Base-by-base conservation (phyloP, 2,113 vertebrate genomes). In the Diadophis punctatus region DNA sequence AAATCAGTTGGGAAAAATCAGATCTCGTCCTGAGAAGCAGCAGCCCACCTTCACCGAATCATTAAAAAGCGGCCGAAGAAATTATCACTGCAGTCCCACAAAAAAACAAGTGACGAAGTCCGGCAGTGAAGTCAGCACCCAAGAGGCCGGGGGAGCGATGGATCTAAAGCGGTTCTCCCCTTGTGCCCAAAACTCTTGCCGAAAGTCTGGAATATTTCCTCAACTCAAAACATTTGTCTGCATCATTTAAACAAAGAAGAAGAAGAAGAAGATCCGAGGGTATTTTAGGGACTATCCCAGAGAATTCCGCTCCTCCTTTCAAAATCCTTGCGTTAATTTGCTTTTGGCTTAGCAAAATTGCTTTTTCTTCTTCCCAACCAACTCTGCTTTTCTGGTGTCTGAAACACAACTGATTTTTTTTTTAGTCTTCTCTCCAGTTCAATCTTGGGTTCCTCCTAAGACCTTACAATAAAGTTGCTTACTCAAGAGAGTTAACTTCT, bases 91-190 rank as follows among this genome's bases (percentile, higher is more conserved):
- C 10, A 53, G 49, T 58, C 48, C 9, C 4, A 7, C 2, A 10
- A 58, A 6, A 88, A 93, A 93, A 90, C 88, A 93, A 86, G 55
- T 90, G 92, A 93, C 92, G 92, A 90, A 86, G 86, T 39, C 30
- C 30, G 1, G 1, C 6, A 1, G 43, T 89, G 91, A 89, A 89
- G 91, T 89, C 91, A 89, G 43, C 68, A 49, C 91, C 91, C 91
- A 49, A 34, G 74, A 90, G 92, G 85, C 48, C 3, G 52, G 20
- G 5, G 34, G 30, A 23, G 30, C 0, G 87, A 92, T 56, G 52
- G 53, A 86, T 86, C 43, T 53, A 39, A 90, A 23, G 18, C 49
- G 56, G 8, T 18, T 10, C 60, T 25, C 30, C 7, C 34, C 8
- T 23, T 14, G 25, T 80, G 63, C 51, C 55, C 52, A 34, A 56